Evolutionary conservation across 2,113 vertebrate species (phyloP), one percentile per base, ranked within the genome.

Genomic region (Pyrgilauda ruficollis): DNA sequence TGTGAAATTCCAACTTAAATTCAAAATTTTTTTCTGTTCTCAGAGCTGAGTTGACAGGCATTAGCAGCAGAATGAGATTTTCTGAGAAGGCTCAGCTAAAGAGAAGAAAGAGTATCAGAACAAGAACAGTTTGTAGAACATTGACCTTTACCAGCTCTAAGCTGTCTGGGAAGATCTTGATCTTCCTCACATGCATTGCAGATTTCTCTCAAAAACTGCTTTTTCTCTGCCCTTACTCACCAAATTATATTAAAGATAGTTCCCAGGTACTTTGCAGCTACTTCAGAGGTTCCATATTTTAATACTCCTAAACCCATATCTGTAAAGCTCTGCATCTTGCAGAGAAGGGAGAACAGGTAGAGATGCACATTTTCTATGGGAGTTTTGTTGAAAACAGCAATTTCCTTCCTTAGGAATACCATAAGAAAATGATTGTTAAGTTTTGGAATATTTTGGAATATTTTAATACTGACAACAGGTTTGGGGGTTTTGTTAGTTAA

Each of bases 241-340:
- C 8, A 1, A 43, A 6, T 12, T 20, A 4, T 27, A 1, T n/a
- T 37, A 33, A 37, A 49, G 46, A 47, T 11, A 7, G 2, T 52
- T 37, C 50, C 19, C 44, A 13, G 49, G 19, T 68, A 9, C 56
- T 90, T 44, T 63, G 44, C 46, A 58, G 72, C 67, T 77, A 2
- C 31, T 72, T 30, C 49, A 70, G 47, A 81, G 33, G 6, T 55
- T 74, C 47, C 9, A 1, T 43, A 11, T 79, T 85, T 80, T 44
- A 33, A 22, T 22, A 5, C 6, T 52, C 18, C 30, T 18, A 5
- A 64, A 55, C 22, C 35, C 16, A 0, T 30, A 23, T 24, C 24
- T 89, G 50, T 31, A 37, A 74, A 89, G 31, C 35, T 81, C 41
- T 43, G 14, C 28, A 12, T 55, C 35, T 44, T 41, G 26, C 33